These are phyloP conservation scores for Limnephilus lunatus DNA, from an alignment of 2,888 invertebrate species.

Conservation along the genomic window DNA sequence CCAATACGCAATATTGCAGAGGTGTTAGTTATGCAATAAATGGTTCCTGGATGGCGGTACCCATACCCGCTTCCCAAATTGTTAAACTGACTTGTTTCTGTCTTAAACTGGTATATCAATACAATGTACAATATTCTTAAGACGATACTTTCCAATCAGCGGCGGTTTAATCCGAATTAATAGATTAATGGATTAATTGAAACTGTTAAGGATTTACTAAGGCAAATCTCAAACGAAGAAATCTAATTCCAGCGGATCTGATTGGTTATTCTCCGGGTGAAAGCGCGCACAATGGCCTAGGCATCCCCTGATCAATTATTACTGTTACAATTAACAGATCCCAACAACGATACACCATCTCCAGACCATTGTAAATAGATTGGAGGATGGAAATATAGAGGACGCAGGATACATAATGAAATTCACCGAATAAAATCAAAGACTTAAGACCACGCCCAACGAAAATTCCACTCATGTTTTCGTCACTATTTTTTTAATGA, in stretches of 20 bases:
- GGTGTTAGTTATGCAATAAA: too few species aligned
- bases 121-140: neutral
- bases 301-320: conserved; percentile 61
- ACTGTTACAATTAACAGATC: conserved; percentile 61
- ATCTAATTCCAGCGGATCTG: conserved; percentile 17
- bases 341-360: conserved; percentile 15
- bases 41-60: too few species aligned
- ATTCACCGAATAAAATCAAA: too few species aligned
- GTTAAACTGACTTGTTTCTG: too few species aligned
- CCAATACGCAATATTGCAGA: too few species aligned
- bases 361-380: neutral
- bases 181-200: neutral
- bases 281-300: conserved; percentile 33
- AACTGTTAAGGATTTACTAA: neutral
- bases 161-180: neutral
- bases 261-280: conserved; percentile 38
- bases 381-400: neutral
- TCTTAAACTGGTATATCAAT: neutral
- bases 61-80: too few species aligned
- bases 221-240: neutral
- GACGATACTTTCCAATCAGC: neutral
- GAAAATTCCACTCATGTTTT: too few species aligned
- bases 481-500: too few species aligned
- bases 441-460: too few species aligned
- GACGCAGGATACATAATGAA: too few species aligned